Conservation (phyloP, 2,113 vertebrate species). For the Bufo gargarizans region DNA sequence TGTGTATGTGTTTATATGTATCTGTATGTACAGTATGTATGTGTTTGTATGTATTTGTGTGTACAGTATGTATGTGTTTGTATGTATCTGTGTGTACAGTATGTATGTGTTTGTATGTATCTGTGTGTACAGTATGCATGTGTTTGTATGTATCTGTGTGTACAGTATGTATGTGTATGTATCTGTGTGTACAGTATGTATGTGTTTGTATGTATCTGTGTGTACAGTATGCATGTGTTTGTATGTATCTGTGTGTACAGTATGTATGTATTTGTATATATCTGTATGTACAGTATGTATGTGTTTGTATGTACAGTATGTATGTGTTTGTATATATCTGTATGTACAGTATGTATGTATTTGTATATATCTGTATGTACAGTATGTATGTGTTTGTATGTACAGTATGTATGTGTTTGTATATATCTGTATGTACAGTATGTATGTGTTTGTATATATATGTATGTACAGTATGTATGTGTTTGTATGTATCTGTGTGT, state of each 20-base stretch:
- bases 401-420: background rate
- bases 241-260: background rate
- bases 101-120: background rate
- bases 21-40: no score
- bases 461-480: background rate
- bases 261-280: no score
- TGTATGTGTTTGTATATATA: no score
- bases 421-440: background rate
- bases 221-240: background rate
- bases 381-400: no score
- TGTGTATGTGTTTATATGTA: no score
- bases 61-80: background rate
- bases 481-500: background rate
- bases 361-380: background rate
- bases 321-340: no score
- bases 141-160: background rate
- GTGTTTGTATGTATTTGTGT: background rate
- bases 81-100: background rate
- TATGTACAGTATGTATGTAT: background rate
- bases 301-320: background rate
- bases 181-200: no score
- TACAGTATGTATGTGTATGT: no score
- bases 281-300: no score
- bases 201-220: background rate
- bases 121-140: no score